Evolutionary conservation across 2,797 vertebrate genomes (phyloP), one percentile per base, ranked within the genome.

Genomic region (Lutjanus campechanus): DNA sequence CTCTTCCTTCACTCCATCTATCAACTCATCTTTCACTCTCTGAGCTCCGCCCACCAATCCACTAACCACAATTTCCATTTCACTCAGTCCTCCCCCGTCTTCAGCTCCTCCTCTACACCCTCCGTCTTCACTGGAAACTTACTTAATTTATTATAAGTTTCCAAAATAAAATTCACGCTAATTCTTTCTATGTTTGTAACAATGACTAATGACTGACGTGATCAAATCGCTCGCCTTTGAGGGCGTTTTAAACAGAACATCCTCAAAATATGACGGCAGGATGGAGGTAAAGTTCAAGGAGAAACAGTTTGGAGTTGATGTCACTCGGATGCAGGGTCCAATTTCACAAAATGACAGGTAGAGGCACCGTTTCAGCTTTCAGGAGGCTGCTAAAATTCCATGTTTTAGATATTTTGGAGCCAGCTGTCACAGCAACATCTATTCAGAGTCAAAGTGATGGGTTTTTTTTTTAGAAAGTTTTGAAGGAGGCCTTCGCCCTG

Each of bases 61-160:
- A 73, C 67, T n/a, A 5, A n/a, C 54, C 56, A 78, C 53, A 82
- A 61, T 66, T 72, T 68, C 49, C 20, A 49, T 79, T 77, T 87
- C 74, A 76, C 64, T 77, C 44, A 19, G 25, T 50, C 43, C 49
- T 44, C 46, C 40, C 20, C 12, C 25, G 2, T 4, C 9, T 47
- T 36, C 19, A 0, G 9, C 49, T 46, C 16, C 25, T 63, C 44
- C 36, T 16, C 47, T 22, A 10, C 47, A 17, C 41, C 54, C 29
- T 40, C 16, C 5, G 12, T 17, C 29, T n/a, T 41, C 11, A 11
- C 15, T 2, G 17, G 19, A 58, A 64, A 49, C 5, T 5, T 43
- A 9, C 5, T 40, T 5, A 16, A 8, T 16, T n/a, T 5, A 44
- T 7, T 16, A 10, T 4, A 1, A 20, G 44, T 55, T 22, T 1